Evolutionary conservation across 1,140 invertebrate species (phyloP).

Genomic region (Lucilia sericata): DNA sequence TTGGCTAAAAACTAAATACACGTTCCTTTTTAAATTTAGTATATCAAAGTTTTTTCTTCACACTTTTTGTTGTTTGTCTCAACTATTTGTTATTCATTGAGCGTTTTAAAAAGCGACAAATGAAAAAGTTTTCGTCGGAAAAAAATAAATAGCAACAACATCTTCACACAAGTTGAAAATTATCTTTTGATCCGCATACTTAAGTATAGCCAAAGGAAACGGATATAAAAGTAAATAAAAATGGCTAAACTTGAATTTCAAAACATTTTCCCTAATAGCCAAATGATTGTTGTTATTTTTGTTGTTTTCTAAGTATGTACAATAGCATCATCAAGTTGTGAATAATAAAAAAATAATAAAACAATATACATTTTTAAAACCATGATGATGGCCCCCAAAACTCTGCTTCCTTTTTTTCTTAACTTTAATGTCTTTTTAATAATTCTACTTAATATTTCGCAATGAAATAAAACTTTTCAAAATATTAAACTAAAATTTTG

Average conservation of each 20-base stretch:
- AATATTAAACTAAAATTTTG: background rate
- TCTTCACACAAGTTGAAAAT: slow-evolving; percentile 67
- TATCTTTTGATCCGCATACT: slow-evolving; percentile 66
- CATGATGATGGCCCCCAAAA: slow-evolving; percentile 4
- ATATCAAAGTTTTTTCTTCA: background rate
- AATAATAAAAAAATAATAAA: background rate
- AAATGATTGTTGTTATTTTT: background rate
- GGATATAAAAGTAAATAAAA: slow-evolving; percentile 16
- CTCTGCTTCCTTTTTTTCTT: background rate
- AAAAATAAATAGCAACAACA: slow-evolving; percentile 51
- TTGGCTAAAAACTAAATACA: no score
- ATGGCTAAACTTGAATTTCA: background rate
- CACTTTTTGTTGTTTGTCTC: slow-evolving; percentile 18
- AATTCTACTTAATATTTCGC: slow-evolving; percentile 10
- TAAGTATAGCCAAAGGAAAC: slow-evolving; percentile 52
- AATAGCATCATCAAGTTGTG: background rate
- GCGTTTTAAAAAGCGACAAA: slow-evolving; percentile 18
- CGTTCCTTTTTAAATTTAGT: background rate
- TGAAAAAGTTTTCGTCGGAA: background rate
- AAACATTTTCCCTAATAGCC: background rate
- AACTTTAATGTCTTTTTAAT: background rate
- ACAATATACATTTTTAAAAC: background rate
- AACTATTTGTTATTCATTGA: slow-evolving; percentile 27
- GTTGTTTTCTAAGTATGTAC: background rate
- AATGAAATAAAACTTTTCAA: background rate